Evolutionary conservation across 2,113 vertebrate genomes (phyloP).

Genomic region (Bostrychus sinensis): DNA sequence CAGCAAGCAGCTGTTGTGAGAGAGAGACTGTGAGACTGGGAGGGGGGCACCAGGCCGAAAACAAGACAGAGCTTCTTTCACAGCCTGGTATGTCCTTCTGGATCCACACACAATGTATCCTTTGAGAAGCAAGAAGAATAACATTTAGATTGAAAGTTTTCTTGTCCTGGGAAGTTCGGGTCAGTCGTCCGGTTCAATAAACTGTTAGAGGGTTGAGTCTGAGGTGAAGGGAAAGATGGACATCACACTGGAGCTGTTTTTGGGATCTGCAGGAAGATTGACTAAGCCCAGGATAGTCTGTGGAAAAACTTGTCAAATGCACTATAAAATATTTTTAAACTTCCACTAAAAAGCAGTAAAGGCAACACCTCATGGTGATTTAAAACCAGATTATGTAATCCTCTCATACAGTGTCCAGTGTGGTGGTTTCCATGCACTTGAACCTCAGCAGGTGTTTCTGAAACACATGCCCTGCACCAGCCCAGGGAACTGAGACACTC

Average conservation of each 20-base stretch:
- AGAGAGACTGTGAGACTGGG: conserved; percentile 78
- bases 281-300: neutral
- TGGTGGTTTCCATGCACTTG: conserved; percentile 29
- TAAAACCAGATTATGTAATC: neutral
- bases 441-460: conserved; percentile 72
- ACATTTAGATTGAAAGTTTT: conserved; percentile 85
- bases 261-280: conserved; percentile 4
- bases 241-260: conserved; percentile 3
- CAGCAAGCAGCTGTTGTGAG: conserved; percentile 83
- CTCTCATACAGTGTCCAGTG: conserved; percentile 21
- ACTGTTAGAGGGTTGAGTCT: conserved; percentile 49
- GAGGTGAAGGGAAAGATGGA: conserved; percentile 37
- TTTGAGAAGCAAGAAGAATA: conserved; percentile 84
- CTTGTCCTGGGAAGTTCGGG: conserved; percentile 80
- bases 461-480: conserved; percentile 62
- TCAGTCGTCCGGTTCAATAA: conserved; percentile 63
- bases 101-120: conserved; percentile 83
- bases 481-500: conserved; percentile 55
- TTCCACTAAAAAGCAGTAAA: neutral
- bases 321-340: neutral
- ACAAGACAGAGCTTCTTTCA: conserved; percentile 85
- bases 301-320: conserved; percentile 8
- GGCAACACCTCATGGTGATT: neutral
- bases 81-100: conserved; percentile 83
- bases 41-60: conserved; percentile 78